A percentile compares a stretch with the other conserved stretches of the same genome.
Conservation (phyloP, 2,888 invertebrate genomes). For the Taphrorychus bicolor region DNA sequence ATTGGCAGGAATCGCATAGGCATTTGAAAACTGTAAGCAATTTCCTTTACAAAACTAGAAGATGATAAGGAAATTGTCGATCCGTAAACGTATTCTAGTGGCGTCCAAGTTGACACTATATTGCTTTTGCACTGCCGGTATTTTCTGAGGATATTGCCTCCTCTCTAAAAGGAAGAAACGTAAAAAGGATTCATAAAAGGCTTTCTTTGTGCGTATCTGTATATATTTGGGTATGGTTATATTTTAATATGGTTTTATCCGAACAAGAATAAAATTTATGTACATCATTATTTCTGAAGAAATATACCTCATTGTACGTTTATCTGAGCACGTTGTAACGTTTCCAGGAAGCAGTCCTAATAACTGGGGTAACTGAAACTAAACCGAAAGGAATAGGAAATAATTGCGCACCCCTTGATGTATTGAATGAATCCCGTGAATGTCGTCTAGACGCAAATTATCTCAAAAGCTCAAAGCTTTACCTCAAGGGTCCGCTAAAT, state of each 20-base stretch:
- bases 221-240: constrained; percentile 18
- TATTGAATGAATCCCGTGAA: constrained; percentile 6
- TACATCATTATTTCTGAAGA: no score
- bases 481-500: constrained; percentile 1
- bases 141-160: constrained; percentile 41
- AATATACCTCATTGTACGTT: no score
- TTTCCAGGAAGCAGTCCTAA: no score
- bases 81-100: constrained; percentile 41
- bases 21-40: constrained; percentile 40
- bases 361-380: background rate
- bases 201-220: constrained; percentile 26
- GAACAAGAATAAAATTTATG: no score
- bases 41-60: constrained; percentile 43
- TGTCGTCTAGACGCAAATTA: constrained; percentile 5
- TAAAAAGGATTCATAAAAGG: constrained; percentile 39
- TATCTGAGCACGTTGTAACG: no score
- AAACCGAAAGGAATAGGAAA: background rate
- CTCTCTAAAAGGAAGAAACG: constrained; percentile 36
- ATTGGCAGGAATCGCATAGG: constrained; percentile 32
- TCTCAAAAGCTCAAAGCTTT: constrained; percentile 2
- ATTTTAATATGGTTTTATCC: no score
- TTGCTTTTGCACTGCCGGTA: constrained; percentile 40
- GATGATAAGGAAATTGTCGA: constrained; percentile 44
- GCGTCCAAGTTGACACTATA: constrained; percentile 43
- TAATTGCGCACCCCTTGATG: background rate